Percentiles rank a stretch among this genome's conserved stretches.
Evolutionary conservation across 37 sponge, comb jelly and placozoan genomes (phyloP).

Genomic region (Eunapius fragilis): DNA sequence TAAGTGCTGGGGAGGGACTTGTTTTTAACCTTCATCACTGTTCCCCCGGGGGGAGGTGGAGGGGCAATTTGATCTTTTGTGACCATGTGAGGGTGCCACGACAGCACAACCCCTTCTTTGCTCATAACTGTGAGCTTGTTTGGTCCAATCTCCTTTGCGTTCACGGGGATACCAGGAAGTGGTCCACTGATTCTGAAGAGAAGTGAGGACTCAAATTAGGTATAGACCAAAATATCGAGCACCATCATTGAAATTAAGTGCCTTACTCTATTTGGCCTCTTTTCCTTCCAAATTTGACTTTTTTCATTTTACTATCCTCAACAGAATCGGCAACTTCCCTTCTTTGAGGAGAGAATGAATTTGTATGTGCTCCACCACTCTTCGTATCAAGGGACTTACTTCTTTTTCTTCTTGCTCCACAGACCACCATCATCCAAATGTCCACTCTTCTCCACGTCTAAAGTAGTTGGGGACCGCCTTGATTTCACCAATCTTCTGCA

Average conservation of each 20-base stretch:
- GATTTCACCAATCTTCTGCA: not conserved
- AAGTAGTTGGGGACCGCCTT: constrained; percentile 15
- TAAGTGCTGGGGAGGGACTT: not conserved
- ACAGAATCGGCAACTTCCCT: not conserved
- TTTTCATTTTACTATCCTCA: not conserved
- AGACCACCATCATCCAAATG: not conserved
- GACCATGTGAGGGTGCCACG: constrained; percentile 30
- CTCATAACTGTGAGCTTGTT: constrained; percentile 47
- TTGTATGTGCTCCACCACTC: not conserved
- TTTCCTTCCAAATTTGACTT: not conserved
- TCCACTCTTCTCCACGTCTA: not conserved
- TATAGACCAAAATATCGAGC: not conserved
- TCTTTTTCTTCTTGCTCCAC: not conserved
- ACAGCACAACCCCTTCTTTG: constrained; percentile 17
- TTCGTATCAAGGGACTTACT: not conserved
- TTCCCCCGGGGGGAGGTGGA: constrained; percentile 14
- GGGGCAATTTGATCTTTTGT: constrained; percentile 46
- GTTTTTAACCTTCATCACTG: not conserved
- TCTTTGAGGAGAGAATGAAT: not conserved
- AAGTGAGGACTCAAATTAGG: not conserved
- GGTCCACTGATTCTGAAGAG: constrained; percentile 57
- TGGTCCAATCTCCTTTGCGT: constrained; percentile 1
- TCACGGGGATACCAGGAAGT: constrained; percentile 21
- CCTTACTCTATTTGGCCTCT: not conserved
- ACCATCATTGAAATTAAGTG: too few species aligned